Evolutionary conservation across 2,888 invertebrate species (phyloP), one percentile per base, ranked within the genome.

Genomic region (Epistrophe grossulariae): DNA sequence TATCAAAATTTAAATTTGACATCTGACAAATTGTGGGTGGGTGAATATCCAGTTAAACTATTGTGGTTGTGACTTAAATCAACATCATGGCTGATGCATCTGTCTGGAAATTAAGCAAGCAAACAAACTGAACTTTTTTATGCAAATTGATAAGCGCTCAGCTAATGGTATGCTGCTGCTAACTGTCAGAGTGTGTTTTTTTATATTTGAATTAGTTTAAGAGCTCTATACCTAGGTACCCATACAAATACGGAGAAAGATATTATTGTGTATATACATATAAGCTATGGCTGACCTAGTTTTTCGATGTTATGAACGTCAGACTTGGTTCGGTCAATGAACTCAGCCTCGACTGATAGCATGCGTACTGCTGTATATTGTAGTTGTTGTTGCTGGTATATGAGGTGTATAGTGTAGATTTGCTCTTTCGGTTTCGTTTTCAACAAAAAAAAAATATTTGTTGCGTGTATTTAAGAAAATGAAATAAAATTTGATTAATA

Each of bases 391-490:
- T 62, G 73, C 24, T 40, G 24, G 74, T 77, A 66, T 88, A 81
- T 78, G 48, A 68, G 71, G 77, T 50, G 45, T 17, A 13, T 66
- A 82, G 35, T 45, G 40, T 40, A 35, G 48, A 43, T 85, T 84
- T 66, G 71, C 90, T 90, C 90, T 92, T 91, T 92, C 90, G 90
- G 91, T 91, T 92, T 91, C 91, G 90, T 91, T 91, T 91, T 92
- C 92, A 91, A 91, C 91, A 87, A 78, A 77, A 68, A 35, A 57
- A 59, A 59, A 38, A 24, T 24, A 6, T 48, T 43, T 73, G 73
- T 85, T 78, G 70, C 82, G 68, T 76, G 72, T 71, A 82, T 77
- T 59, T 24, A 64, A 45, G 62, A 45, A 45, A 55, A 62, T 48
- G 40, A 52, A 74, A 43, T 43, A 52, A 19, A 38, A 40, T 70